Conservation (phyloP, 2,888 invertebrate species). For the Caenorhabditis becei region DNA sequence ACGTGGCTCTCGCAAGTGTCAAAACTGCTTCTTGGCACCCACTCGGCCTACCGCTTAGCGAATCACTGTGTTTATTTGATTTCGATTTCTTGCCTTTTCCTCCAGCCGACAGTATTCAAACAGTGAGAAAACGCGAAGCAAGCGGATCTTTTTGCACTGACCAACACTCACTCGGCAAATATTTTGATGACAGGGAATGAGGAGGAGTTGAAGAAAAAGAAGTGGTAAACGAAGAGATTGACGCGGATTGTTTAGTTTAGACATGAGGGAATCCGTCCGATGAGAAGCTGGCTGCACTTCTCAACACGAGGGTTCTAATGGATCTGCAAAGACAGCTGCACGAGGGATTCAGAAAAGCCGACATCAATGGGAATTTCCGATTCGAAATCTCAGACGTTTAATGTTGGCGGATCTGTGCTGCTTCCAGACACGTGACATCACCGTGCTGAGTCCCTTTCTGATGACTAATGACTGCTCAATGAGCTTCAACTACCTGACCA, state of each 20-base stretch:
- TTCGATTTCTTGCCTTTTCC: constrained; percentile 30
- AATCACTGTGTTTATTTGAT: constrained; percentile 44
- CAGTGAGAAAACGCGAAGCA: constrained; percentile 20
- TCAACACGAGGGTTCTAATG: too few species aligned
- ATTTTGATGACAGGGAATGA: constrained; percentile 33
- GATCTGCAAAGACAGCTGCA: too few species aligned
- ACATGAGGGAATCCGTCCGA: background rate
- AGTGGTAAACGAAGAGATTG: constrained; percentile 4
- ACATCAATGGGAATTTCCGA: too few species aligned
- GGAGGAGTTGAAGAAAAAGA: background rate
- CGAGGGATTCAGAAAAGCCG: too few species aligned
- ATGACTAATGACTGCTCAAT: too few species aligned
- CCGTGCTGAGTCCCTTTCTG: too few species aligned
- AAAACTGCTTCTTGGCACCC: constrained; percentile 23
- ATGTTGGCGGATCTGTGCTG: too few species aligned
- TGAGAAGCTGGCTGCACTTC: background rate
- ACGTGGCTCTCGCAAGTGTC: constrained; percentile 25
- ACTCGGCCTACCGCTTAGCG: background rate
- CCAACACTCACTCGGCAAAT: constrained; percentile 39
- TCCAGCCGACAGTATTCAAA: constrained; percentile 46
- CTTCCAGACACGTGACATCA: too few species aligned
- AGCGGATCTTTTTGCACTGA: constrained; percentile 47
- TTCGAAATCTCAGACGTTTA: too few species aligned
- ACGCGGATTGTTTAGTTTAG: constrained; percentile 23
- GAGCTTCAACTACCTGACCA: too few species aligned